Percentiles rank a stretch among this genome's conserved stretches.
phyloP scores from a whole-genome alignment of 2,113 vertebrate genomes.

The Casuarius casuarius region DNA sequence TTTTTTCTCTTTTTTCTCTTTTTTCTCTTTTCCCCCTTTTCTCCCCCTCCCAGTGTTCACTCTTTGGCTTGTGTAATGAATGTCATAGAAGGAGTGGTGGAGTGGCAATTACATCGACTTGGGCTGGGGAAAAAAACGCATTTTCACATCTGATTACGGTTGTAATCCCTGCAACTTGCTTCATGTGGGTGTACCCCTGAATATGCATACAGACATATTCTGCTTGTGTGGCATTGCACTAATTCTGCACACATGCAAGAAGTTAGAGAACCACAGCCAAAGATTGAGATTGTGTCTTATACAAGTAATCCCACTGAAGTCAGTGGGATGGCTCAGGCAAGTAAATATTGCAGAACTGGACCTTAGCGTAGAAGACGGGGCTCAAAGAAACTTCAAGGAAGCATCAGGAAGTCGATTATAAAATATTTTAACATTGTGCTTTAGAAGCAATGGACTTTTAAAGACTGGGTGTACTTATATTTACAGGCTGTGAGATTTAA shows the following conservation, averaged over 20 bases:
- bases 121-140: slow-evolving; percentile 50
- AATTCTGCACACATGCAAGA: slow-evolving; percentile 64
- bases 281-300: slow-evolving; percentile 21
- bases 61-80: slow-evolving; percentile 30
- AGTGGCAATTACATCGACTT: slow-evolving; percentile 64
- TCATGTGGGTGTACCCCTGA: slow-evolving; percentile 65
- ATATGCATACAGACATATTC: slow-evolving; percentile 34
- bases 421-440: slow-evolving; percentile 44
- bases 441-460: slow-evolving; percentile 54
- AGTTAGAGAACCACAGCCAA: slow-evolving; percentile 57
- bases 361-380: not conserved
- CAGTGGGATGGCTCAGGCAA: slow-evolving; percentile 53
- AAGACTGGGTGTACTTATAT: not conserved
- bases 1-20: no score
- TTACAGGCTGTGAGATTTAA: not conserved
- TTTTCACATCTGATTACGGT: slow-evolving; percentile 71
- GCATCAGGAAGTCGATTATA: slow-evolving; percentile 53
- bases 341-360: slow-evolving; percentile 40
- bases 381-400: slow-evolving; percentile 44
- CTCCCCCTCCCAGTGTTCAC: not conserved
- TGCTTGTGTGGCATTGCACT: not conserved
- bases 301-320: slow-evolving; percentile 67
- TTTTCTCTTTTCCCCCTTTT: no score
- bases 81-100: slow-evolving; percentile 60
- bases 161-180: slow-evolving; percentile 72